These are phyloP conservation scores for Steinernema scapterisci DNA, from an alignment of 2,888 invertebrate species.

Conservation along the genomic window DNA sequence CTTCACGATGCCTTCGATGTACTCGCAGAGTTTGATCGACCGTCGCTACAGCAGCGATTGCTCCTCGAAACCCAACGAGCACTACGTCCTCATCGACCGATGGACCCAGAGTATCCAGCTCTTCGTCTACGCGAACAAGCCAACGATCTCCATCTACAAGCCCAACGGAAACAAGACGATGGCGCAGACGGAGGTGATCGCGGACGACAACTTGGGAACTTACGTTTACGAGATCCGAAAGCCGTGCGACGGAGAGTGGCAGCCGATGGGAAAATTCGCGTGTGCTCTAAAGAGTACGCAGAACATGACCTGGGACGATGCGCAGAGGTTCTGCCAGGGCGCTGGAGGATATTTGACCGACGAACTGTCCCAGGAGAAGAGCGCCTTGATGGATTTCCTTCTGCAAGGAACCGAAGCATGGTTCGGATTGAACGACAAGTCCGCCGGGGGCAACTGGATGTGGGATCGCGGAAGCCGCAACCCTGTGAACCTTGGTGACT, in stretches of 20 bases:
- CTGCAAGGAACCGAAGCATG: neutral
- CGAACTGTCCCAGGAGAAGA: conserved; percentile 46
- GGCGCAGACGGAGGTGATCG: conserved; percentile 35
- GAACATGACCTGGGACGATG: conserved; percentile 42
- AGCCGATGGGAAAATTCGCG: conserved; percentile 42
- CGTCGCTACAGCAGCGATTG: neutral
- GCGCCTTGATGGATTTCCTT: conserved; percentile 38
- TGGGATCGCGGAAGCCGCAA: conserved; percentile 34
- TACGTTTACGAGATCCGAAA: conserved; percentile 47
- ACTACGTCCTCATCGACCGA: conserved; percentile 53
- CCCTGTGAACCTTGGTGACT: neutral
- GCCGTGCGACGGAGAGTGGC: conserved; percentile 52
- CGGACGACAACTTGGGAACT: conserved; percentile 42
- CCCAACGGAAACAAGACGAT: conserved; percentile 4
- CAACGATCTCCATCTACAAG: conserved; percentile 38
- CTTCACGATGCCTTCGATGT: neutral
- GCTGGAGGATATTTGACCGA: conserved; percentile 52
- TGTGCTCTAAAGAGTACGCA: conserved; percentile 18
- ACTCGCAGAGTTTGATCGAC: conserved; percentile 13
- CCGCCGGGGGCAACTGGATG: neutral
- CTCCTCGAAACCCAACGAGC: neutral
- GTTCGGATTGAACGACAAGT: conserved; percentile 35
- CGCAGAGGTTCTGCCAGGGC: conserved; percentile 43
- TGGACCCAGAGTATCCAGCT: conserved; percentile 52
- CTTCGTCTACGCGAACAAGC: conserved; percentile 42